These are phyloP conservation scores for Agonopterix heracliana DNA, from an alignment of 2,888 invertebrate genomes.

Conservation along the genomic window DNA sequence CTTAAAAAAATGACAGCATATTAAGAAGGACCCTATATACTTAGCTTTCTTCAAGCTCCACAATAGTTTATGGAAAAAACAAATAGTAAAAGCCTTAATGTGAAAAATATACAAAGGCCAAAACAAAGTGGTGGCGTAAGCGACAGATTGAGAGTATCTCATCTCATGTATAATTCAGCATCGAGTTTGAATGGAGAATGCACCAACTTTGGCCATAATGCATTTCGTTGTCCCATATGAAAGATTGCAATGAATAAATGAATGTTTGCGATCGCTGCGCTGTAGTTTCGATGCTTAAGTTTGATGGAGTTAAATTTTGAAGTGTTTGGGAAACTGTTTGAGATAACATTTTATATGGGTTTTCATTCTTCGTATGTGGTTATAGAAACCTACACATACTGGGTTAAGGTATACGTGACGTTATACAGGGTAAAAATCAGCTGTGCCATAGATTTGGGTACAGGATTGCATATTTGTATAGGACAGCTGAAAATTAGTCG, in stretches of 20 bases:
- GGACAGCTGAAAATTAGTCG: no score
- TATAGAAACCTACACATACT: no score
- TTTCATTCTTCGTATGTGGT: neutral
- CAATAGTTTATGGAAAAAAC: no score
- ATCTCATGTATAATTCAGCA: slow-evolving; percentile 66
- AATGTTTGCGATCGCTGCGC: slow-evolving; percentile 1
- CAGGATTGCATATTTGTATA: no score
- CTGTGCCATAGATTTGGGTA: no score
- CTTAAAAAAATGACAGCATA: no score
- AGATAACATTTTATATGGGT: neutral
- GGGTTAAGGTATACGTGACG: no score
- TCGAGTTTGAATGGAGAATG: slow-evolving; percentile 39
- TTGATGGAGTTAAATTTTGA: neutral
- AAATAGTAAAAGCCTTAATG: neutral
- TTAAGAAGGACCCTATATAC: no score
- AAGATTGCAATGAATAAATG: slow-evolving; percentile 51
- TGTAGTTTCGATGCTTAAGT: neutral
- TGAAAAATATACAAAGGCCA: slow-evolving; percentile 22
- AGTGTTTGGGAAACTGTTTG: neutral
- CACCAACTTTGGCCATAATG: slow-evolving; percentile 41
- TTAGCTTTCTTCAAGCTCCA: no score
- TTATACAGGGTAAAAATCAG: no score
- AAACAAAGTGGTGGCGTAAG: slow-evolving; percentile 29
- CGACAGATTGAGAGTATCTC: slow-evolving; percentile 62
- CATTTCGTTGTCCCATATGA: slow-evolving; percentile 47